Base-by-base conservation (phyloP, 2,888 invertebrate genomes). In the Xiphydria camelus region DNA sequence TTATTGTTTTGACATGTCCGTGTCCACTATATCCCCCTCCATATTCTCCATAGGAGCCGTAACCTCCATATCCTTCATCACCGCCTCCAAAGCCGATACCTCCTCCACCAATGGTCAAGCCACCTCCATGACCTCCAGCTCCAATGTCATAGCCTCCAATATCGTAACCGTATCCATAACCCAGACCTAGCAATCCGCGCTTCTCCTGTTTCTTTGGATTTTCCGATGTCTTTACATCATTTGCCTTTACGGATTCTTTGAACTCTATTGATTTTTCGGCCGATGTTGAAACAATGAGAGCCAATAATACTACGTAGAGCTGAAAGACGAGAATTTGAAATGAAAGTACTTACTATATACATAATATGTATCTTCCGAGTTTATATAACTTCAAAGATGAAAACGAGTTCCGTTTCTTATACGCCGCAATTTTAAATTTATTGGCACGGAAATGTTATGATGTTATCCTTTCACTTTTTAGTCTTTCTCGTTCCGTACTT, bases 81-180 rank as follows among this genome's bases (percentile, higher is more conserved):
- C 79, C 75, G 57, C 55, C 43, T 55, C 57, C 59, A 68, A 82
- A 78, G 15, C 83, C 81, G 29, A 29, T 1, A 2, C 29, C 29
- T 10, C 14, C 31, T 4, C 26, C 20, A n/a, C 21, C 26, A 14
- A 25, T 9, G 20, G 36, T 21, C 5, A 53, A 47, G 12, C 52
- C 39, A 25, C 50, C 58, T 20, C 49, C 81, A 41, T 76, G 41
- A 4, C 81, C 82, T 34, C 62, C 67, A 71, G 86, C 85, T 37
- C 89, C 89, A 53, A 88, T 76, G 68, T 88, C 88, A 54, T 87
- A 82, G 57, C 88, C 89, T 64, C 85, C 83, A 68, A 83, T 81
- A 48, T 89, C 89, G 72, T 89, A 88, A 41, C 88, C 88, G 74
- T 90, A 89, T 41, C 90, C 90, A 64, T 89, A 89, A 61, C 89